Conservation (phyloP, 2,888 invertebrate genomes). For the Spisula solida region DNA sequence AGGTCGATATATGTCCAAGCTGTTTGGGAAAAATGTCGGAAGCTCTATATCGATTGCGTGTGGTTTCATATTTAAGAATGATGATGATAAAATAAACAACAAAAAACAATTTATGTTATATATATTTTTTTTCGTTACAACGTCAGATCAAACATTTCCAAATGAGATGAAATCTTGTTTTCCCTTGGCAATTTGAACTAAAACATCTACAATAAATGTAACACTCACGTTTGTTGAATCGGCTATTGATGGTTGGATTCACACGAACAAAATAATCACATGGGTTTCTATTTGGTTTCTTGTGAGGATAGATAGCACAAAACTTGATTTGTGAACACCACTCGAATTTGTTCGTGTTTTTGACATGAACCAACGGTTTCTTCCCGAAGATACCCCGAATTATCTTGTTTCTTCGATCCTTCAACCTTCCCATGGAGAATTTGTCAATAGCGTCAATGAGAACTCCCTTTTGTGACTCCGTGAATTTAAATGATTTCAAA, state of each 20-base stretch:
- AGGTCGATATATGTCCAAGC: neutral
- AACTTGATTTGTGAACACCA: constrained; percentile 33
- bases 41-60: neutral
- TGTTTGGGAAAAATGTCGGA: neutral
- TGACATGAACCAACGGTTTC: neutral
- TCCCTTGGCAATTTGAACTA: constrained; percentile 21
- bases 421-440: constrained; percentile 22
- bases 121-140: neutral
- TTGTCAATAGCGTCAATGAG: constrained; percentile 29
- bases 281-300: constrained; percentile 13
- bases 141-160: constrained; percentile 31
- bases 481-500: constrained; percentile 16
- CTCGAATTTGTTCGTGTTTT: neutral
- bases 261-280: constrained; percentile 25
- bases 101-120: too few relatives aligned
- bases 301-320: constrained; percentile 29
- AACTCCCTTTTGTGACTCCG: constrained; percentile 12
- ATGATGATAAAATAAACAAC: too few relatives aligned
- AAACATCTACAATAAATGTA: constrained; percentile 32
- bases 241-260: neutral
- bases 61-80: neutral
- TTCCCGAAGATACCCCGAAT: neutral
- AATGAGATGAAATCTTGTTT: neutral
- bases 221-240: constrained; percentile 14
- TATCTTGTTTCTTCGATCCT: neutral